Conservation (phyloP, 2,797 vertebrate genomes). For the Eutrigla gurnardus region DNA sequence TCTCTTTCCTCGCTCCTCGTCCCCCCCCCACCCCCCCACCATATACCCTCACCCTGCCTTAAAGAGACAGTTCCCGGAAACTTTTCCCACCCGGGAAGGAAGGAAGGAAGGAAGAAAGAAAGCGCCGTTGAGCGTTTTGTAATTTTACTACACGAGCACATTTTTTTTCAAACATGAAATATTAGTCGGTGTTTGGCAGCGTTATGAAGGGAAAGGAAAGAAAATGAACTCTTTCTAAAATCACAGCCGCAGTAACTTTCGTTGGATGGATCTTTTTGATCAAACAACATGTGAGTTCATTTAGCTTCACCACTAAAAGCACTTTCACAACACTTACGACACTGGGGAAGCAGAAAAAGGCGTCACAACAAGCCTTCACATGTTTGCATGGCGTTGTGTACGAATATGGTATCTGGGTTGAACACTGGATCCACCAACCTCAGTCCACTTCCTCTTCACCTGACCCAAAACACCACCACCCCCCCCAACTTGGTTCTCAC, state of each 20-base stretch:
- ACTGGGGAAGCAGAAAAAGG: conserved; percentile 45
- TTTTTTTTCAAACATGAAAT: conserved; percentile 48
- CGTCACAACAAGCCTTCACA: conserved; percentile 55
- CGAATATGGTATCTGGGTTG: conserved; percentile 43
- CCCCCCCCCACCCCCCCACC: conserved; percentile 54
- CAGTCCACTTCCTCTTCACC: conserved; percentile 70
- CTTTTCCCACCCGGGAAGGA: conserved; percentile 66
- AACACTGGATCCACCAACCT: conserved; percentile 73
- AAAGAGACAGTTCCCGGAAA: conserved; percentile 85
- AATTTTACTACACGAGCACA: conserved; percentile 54
- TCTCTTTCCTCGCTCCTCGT: conserved; percentile 60
- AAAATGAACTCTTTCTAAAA: conserved; percentile 42
- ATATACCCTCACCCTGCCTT: conserved; percentile 68
- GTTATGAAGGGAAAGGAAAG: neutral
- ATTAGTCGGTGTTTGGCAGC: conserved; percentile 42
- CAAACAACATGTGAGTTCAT: conserved; percentile 53
- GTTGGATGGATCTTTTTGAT: conserved; percentile 30
- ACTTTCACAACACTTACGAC: conserved; percentile 56
- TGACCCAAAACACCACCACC: conserved; percentile 47
- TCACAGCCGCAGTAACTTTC: conserved; percentile 23
- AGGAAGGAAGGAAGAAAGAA: conserved; percentile 48
- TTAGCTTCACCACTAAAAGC: conserved; percentile 53
- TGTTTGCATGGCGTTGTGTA: conserved; percentile 40
- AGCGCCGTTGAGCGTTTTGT: conserved; percentile 63
- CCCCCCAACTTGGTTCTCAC: conserved; percentile 48